These are phyloP conservation scores for Tinea trinotella DNA, from an alignment of 2,888 invertebrate genomes.

Conservation along the genomic window DNA sequence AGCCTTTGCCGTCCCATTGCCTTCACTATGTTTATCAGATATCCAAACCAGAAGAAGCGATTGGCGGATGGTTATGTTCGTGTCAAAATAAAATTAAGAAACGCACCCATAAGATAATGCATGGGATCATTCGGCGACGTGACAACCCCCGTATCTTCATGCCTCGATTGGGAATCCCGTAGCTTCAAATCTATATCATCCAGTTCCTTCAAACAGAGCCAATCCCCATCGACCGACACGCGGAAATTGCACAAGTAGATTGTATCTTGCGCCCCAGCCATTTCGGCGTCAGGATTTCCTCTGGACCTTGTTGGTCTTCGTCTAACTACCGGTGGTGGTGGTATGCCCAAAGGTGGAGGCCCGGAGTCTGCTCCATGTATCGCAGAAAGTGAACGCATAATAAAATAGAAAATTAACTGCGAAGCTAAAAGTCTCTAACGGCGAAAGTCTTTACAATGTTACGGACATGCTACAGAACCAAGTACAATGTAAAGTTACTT, in stretches of 20 bases:
- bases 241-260: slow-evolving; percentile 98
- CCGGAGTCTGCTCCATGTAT: slow-evolving; percentile 62
- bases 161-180: slow-evolving; percentile 78
- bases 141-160: slow-evolving; percentile 76
- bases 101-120: slow-evolving; percentile 71
- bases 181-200: slow-evolving; percentile 89
- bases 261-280: slow-evolving; percentile 94
- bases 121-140: slow-evolving; percentile 75
- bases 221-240: slow-evolving; percentile 97
- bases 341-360: slow-evolving; percentile 48
- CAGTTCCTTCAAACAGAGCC: slow-evolving; percentile 94
- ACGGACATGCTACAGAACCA: background rate
- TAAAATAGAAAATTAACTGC: slow-evolving; percentile 23
- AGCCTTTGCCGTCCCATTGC: too few species aligned
- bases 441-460: background rate
- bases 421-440: background rate
- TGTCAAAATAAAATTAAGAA: too few species aligned
- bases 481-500: background rate
- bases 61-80: too few species aligned
- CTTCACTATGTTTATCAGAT: too few species aligned
- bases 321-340: slow-evolving; percentile 45
- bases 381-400: slow-evolving; percentile 63
- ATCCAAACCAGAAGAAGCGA: too few species aligned
- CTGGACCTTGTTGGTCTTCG: slow-evolving; percentile 41
- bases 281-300: slow-evolving; percentile 72